Conservation (phyloP, 2,797 vertebrate species). For the Urocyon cinereoargenteus region DNA sequence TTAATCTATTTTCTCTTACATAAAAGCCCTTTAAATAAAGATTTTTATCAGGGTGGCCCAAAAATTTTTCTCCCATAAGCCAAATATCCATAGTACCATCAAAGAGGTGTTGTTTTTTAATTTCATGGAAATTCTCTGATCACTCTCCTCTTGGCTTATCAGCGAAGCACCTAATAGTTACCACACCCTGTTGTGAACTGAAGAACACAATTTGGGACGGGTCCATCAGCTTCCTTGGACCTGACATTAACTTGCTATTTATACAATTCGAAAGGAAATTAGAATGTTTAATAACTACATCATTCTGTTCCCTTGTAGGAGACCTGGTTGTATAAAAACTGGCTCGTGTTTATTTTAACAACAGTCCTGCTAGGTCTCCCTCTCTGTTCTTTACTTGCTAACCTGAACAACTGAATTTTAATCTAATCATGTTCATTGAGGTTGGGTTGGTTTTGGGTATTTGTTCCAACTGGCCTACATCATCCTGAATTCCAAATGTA, state of each 20-base stretch:
- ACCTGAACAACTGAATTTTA: not conserved
- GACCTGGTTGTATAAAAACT: not conserved
- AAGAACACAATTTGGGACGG: not conserved
- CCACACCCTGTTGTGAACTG: not conserved
- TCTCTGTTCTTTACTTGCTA: not conserved
- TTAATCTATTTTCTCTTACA: slow-evolving; percentile 6
- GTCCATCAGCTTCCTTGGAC: not conserved
- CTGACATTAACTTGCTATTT: not conserved
- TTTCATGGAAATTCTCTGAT: not conserved
- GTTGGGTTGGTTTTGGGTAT: not conserved
- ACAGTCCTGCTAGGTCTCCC: not conserved
- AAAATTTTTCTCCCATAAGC: not conserved
- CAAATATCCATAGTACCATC: not conserved
- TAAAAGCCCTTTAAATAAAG: not conserved
- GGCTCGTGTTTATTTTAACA: not conserved
- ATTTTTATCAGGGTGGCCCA: not conserved
- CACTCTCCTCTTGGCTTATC: not conserved
- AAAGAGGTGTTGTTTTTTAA: not conserved
- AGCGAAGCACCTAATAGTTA: not conserved
- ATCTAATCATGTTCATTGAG: not conserved
- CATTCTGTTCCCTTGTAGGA: not conserved
- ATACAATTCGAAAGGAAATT: not conserved
- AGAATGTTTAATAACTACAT: not conserved
- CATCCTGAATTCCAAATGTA: not conserved
- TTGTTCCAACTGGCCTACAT: not conserved